Evolutionary conservation across 1,140 invertebrate species (phyloP), one percentile per base, ranked within the genome.

Genomic region (Pseudoatta argentina): DNA sequence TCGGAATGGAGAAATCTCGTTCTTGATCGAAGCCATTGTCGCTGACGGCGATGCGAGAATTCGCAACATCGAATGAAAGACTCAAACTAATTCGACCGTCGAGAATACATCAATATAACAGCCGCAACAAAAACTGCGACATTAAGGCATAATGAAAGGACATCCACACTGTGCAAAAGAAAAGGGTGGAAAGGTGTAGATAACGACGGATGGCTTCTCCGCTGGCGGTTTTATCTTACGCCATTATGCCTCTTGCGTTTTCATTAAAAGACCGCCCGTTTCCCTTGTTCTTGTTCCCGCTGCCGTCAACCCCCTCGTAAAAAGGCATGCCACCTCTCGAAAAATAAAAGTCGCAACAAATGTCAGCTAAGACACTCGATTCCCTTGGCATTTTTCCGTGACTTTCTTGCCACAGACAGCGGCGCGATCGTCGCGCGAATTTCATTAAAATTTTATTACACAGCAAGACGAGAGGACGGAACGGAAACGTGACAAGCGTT

Each of bases 361-460:
- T 63, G 88, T 69, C 71, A 83, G 64, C 88, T 88, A 90, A 86
- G 59, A 73, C 64, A 86, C 82, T 88, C 76, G 76, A 91, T 91
- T 82, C 86, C 72, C 87, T 66, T 57, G 39, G 34, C 64, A 73
- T 81, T 77, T 64, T 83, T 83, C 27, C 24, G 39, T 61, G 86
- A 77, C 30, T 59, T 85, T 5, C 63, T 73, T 24, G 67, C 21
- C 34, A 3, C 39, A 44, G 39, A 8, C 63, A 53, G 16, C n/a
- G 30, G n/a, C 64, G 66, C 21, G 64, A 81, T 81, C 16, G 78
- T 81, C 30, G 53, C 53, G 34, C 30, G 66, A 71, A 81, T 71
- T 88, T 85, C 67, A 89, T 91, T 90, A 86, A 88, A 91, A 91
- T 89, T 91, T 90, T 91, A 86, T 89, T 85, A 89, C 87, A 78